Conservation (phyloP, 2,888 invertebrate species). For the Drosophila ustulata region DNA sequence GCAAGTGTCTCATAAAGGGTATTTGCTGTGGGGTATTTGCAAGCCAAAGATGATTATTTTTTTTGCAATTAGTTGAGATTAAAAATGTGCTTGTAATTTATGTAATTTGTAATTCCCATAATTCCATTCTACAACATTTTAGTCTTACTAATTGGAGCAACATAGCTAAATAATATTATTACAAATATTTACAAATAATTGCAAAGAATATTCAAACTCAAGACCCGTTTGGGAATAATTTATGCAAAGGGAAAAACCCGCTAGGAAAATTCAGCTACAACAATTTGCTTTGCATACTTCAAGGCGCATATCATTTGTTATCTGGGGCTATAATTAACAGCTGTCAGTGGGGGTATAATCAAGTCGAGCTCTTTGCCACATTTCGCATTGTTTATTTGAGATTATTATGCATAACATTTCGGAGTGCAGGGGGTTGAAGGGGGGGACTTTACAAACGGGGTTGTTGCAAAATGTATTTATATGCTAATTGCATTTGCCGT, state of each 20-base stretch:
- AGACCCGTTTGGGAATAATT: no score
- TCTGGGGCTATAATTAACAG: background rate
- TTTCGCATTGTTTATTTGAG: slow-evolving; percentile 19
- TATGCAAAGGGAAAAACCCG: no score
- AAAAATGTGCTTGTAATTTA: no score
- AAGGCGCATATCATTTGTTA: background rate
- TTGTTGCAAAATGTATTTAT: slow-evolving; percentile 68
- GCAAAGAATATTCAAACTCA: no score
- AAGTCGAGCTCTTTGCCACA: slow-evolving; percentile 23
- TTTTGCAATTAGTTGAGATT: background rate
- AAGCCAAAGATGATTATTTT: no score
- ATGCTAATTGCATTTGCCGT: slow-evolving; percentile 69
- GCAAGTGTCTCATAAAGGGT: slow-evolving; percentile 29
- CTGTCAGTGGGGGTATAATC: slow-evolving; percentile 26
- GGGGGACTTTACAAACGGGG: slow-evolving; percentile 33
- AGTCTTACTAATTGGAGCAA: no score
- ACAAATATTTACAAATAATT: no score
- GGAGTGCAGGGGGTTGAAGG: background rate
- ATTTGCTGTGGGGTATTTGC: slow-evolving; percentile 3
- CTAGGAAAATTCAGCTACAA: no score
- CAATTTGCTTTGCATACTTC: slow-evolving; percentile 2
- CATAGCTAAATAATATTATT: no score
- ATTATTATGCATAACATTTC: slow-evolving; percentile 48
- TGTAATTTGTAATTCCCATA: no score
- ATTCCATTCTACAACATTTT: no score